phyloP scores from a whole-genome alignment of 30 jellyfish, hydroid and myxozoan genomes.

The Nemopilema nomurai region DNA sequence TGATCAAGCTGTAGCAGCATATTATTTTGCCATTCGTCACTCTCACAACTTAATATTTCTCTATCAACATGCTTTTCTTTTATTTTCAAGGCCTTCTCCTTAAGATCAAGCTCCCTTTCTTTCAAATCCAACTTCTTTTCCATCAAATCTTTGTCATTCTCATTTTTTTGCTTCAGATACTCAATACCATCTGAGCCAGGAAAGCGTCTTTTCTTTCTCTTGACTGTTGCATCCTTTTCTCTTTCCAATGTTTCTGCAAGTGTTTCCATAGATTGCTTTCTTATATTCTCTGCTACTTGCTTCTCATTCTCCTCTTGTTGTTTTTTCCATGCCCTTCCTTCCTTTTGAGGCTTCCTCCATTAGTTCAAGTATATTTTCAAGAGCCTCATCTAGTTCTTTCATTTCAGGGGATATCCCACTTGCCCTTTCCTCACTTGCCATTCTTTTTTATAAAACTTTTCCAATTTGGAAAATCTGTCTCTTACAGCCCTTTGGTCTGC shows the following conservation, averaged over 20 bases:
- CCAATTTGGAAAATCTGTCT: neutral
- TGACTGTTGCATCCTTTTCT: neutral
- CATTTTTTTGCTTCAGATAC: neutral
- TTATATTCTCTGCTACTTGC: neutral
- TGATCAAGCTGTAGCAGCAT: neutral
- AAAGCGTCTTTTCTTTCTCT: neutral
- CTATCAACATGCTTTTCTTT: neutral
- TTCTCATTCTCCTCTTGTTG: neutral
- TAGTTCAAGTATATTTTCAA: slow-evolving; percentile 8
- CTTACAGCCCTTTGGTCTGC: slow-evolving; percentile 7
- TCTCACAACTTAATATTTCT: neutral
- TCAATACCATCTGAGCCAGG: neutral
- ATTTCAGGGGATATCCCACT: slow-evolving; percentile 11
- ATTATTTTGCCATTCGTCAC: neutral
- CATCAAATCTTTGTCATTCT: neutral
- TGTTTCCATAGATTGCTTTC: neutral
- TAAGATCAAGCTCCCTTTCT: neutral
- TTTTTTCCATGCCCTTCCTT: neutral
- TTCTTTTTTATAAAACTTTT: neutral
- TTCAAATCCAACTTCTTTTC: neutral
- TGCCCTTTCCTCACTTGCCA: slow-evolving; percentile 10
- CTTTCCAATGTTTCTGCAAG: neutral
- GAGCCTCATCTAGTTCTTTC: neutral
- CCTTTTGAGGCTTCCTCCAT: neutral
- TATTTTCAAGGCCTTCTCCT: no score